These are phyloP conservation scores for Bradypus variegatus DNA, from an alignment of 2,797 vertebrate genomes.

Conservation along the genomic window DNA sequence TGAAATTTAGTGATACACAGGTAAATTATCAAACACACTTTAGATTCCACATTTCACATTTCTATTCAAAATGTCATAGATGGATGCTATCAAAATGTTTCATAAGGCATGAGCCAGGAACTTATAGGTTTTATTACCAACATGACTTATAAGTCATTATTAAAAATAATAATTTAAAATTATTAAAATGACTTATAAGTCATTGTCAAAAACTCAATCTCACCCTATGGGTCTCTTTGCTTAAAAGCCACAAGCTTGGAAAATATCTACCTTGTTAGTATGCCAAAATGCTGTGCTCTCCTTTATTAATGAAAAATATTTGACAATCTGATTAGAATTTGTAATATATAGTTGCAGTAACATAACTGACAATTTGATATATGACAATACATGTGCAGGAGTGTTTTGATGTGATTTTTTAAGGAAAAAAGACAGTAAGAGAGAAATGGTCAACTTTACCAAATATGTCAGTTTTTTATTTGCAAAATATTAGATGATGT, in stretches of 20 bases:
- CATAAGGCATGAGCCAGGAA: not conserved
- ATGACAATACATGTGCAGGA: not conserved
- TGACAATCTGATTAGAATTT: slow-evolving; percentile 62
- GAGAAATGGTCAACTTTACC: not conserved
- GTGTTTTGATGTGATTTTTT: not conserved
- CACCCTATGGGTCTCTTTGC: not conserved
- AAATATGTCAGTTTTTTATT: not conserved
- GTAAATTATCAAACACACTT: not conserved
- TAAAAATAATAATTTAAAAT: too few relatives aligned
- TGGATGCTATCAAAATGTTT: not conserved
- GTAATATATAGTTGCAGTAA: slow-evolving; percentile 54
- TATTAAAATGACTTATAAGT: too few relatives aligned
- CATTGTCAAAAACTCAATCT: not conserved
- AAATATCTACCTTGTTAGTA: slow-evolving; percentile 51
- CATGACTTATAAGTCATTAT: slow-evolving; percentile 2
- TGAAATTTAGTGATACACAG: slow-evolving; percentile 12
- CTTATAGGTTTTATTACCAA: rapidly evolving
- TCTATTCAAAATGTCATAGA: not conserved
- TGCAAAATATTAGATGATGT: not conserved
- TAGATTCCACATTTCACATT: not conserved
- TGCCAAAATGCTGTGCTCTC: slow-evolving; percentile 44
- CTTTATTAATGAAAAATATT: slow-evolving; percentile 55
- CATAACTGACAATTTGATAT: slow-evolving; percentile 34
- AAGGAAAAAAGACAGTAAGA: not conserved
- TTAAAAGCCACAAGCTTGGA: slow-evolving; percentile 34